Percentiles rank a stretch among this genome's conserved stretches.
These are phyloP conservation scores for Fulmarus glacialis DNA, from an alignment of 2,113 vertebrate species.

Conservation along the genomic window DNA sequence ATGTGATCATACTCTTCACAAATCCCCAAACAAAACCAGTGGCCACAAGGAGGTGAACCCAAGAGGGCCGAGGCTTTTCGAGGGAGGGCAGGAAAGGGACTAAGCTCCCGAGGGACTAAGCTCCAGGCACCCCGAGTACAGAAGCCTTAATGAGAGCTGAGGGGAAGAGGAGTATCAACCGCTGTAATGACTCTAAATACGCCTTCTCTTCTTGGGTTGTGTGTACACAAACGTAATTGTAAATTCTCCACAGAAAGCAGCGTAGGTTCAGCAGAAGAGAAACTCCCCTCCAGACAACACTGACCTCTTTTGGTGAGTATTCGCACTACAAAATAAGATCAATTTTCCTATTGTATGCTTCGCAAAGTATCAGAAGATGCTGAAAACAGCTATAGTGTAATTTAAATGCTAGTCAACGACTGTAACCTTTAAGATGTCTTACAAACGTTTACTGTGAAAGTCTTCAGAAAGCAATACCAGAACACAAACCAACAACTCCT, in stretches of 20 bases:
- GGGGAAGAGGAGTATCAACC: neutral
- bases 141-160: constrained; percentile 14
- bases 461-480: neutral
- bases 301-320: neutral
- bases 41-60: neutral
- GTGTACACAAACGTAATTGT: neutral
- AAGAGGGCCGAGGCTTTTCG: neutral
- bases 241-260: neutral
- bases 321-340: neutral
- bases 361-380: neutral
- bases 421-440: neutral
- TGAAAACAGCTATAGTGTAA: neutral
- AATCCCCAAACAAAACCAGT: neutral
- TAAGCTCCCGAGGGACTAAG: neutral
- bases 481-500: neutral
- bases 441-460: neutral
- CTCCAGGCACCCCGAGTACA: neutral
- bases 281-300: neutral
- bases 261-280: neutral
- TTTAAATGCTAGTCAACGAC: neutral
- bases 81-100: neutral
- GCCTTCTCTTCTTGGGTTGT: neutral
- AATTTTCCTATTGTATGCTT: neutral
- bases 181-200: neutral
- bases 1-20: neutral